Evolutionary conservation across 1,140 invertebrate species (phyloP), one percentile per base, ranked within the genome.

Genomic region (Marisa cornuarietis): DNA sequence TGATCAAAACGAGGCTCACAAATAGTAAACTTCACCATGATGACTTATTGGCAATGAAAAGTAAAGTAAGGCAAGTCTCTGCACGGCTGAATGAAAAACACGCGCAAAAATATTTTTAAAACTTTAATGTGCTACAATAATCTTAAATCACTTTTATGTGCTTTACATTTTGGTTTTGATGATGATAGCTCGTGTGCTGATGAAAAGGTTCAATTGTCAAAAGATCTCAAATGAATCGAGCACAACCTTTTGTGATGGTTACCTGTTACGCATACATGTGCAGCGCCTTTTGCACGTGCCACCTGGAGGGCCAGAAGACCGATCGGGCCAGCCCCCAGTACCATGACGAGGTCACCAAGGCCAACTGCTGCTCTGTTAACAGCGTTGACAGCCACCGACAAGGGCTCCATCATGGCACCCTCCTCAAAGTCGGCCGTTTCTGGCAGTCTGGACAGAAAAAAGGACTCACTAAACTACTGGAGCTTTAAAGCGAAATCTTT

Each of bases 321-420:
- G 24, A 77, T 77, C 1, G 76, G 76, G 1, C 96, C 97, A 31
- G 96, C 95, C 26, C 97, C 97, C 54, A 95, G 92, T 83, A 99
- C 94, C 5, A 99, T 92, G 63, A 98, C 95, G 31, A 91, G 92
- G 16, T 94, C 93, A 0, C 96, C 96, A 18, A 94, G 92, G 61
- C 88, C 92, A 76, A 96, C 93, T 7, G 93, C 92, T 10, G 94
- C 96, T 71, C 96, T 93, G 82, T 94, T 93, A 16, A 96, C 98
- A 69, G 96, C 96, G 90, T 98, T 96, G 0, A 98, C 95, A 14
- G 94, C 97, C 52, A 98, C 96, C 0, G 96, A 94, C 3, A 99
- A 90, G 0, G 97, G 97, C 88, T 99, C 97, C 72, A 98, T 89
- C 3, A 99, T 86, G 0, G 97, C 97, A n/a, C 96, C 97, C 91